Base-by-base conservation (phyloP, 2,113 vertebrate genomes). In the Chlamydotis undulata region DNA sequence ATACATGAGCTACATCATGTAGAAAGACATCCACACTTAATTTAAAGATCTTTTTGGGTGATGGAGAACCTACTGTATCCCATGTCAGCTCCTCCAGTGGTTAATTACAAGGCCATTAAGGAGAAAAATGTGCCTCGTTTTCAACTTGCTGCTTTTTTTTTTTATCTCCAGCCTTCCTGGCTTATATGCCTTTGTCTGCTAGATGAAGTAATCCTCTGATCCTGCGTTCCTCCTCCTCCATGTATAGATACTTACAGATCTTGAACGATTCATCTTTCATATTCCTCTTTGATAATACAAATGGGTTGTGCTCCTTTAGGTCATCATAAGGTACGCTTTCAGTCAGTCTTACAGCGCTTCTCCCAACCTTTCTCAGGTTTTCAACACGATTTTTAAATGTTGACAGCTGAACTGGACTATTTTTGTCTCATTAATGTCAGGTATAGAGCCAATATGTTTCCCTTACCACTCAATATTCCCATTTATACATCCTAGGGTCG, bases 21-120 rank as follows among this genome's bases (percentile, higher is more conserved):
- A 92, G 77, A 76, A 91, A 92, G 95, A 85, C 45, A 94, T 84
- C 77, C 45, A 75, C 0, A 0, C 41, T 91, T 94, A 78, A 94
- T 94, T 93, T 90, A 87, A 91, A 69, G 74, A 92, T 80, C 76
- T 94, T 92, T 92, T 73, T 41, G 59, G 77, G 77, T 94, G 95
- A 94, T 91, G 65, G 74, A 96, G 81, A 91, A 93, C 53, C 61
- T 94, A 78, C 76, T 50, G 24, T 89, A 84, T 81, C 89, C 96
- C 59, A 55, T 63, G 77, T 69, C 69, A 91, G 53, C 77, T 87
- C 63, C 67, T 90, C 81, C 89, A 76, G 74, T 61, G 50, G 87
- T 96, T 96, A 94, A 95, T 96, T 96, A 93, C 89, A 84, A 77
- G 61, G 74, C 43, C 56, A 74, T 91, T 96, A 95, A 83, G 59